Conservation (phyloP, 1,140 invertebrate species). For the Portunus trituberculatus region DNA sequence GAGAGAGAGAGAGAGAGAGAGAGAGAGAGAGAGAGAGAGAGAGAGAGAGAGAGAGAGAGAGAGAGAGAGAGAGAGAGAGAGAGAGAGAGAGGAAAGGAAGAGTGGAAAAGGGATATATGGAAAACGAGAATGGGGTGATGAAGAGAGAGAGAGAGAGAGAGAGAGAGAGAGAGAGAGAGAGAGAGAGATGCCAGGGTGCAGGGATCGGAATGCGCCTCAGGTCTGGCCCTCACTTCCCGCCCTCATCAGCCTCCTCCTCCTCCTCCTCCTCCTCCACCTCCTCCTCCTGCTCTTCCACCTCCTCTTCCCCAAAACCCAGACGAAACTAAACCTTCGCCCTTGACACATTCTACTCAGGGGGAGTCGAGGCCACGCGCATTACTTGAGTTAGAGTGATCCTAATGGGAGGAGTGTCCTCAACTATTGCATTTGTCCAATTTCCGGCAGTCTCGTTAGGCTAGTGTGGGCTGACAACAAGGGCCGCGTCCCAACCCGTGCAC, state of each 20-base stretch:
- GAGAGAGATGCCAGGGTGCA: slow-evolving; percentile 27
- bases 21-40: not conserved
- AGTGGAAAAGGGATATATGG: not conserved
- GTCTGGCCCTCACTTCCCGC: slow-evolving; percentile 58
- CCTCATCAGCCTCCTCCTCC: slow-evolving; percentile 43
- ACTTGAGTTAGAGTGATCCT: slow-evolving; percentile 71
- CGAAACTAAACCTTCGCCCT: slow-evolving; percentile 52
- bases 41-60: not conserved
- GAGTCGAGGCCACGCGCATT: slow-evolving; percentile 54
- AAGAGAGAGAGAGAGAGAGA: not conserved
- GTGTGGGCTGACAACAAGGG: slow-evolving; percentile 62
- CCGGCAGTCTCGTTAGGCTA: slow-evolving; percentile 63
- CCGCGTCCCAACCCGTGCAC: slow-evolving; percentile 37
- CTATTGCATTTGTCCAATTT: slow-evolving; percentile 72
- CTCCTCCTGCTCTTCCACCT: not conserved
- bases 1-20: not conserved
- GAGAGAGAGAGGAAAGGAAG: slow-evolving; percentile 1
- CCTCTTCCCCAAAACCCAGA: slow-evolving; percentile 45
- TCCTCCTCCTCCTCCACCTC: slow-evolving; percentile 29
- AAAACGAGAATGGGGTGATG: not conserved
- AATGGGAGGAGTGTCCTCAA: slow-evolving; percentile 71
- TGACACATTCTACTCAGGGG: slow-evolving; percentile 63
- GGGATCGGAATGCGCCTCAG: slow-evolving; percentile 60
- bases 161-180: slow-evolving; percentile 49
- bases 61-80: not conserved